Evolutionary conservation across 1,140 invertebrate species (phyloP).

Genomic region (Augochlora pura): DNA sequence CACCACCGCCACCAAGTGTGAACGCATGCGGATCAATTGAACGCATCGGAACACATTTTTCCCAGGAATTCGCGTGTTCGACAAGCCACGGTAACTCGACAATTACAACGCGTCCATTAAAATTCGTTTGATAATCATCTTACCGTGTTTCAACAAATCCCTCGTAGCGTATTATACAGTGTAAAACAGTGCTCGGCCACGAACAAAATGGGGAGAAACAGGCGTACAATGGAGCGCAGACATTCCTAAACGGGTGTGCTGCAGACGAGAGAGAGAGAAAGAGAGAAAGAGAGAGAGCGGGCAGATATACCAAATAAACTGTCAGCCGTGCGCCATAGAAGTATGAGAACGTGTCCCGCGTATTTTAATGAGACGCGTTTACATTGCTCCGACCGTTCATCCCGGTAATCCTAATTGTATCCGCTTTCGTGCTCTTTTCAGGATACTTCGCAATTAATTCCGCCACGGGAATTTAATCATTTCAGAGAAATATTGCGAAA

Average conservation of each 20-base stretch:
- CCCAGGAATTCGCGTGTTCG: too few relatives aligned
- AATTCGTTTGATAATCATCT: too few relatives aligned
- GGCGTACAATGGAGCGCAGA: background rate
- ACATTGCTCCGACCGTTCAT: background rate
- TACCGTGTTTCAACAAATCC: background rate
- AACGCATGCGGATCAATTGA: too few relatives aligned
- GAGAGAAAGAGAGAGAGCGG: too few relatives aligned
- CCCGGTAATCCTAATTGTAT: background rate
- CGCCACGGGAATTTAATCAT: background rate
- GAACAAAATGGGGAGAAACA: background rate
- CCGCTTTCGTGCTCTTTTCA: background rate
- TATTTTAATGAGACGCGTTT: slow-evolving; percentile 3
- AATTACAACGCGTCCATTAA: too few relatives aligned
- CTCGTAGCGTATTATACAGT: background rate
- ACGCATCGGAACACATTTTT: too few relatives aligned
- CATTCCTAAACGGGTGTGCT: background rate
- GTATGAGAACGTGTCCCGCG: background rate
- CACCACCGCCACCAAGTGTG: too few relatives aligned
- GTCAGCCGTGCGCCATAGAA: background rate
- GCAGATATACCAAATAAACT: background rate
- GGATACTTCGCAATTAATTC: background rate
- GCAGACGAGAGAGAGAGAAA: too few relatives aligned
- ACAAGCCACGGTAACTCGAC: too few relatives aligned
- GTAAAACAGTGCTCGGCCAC: background rate
- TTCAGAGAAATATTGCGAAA: background rate